Percentiles rank a stretch among this genome's conserved stretches.
These are phyloP conservation scores for Montipora cactus DNA, from an alignment of 64 coral and sea anemone species.

Conservation along the genomic window DNA sequence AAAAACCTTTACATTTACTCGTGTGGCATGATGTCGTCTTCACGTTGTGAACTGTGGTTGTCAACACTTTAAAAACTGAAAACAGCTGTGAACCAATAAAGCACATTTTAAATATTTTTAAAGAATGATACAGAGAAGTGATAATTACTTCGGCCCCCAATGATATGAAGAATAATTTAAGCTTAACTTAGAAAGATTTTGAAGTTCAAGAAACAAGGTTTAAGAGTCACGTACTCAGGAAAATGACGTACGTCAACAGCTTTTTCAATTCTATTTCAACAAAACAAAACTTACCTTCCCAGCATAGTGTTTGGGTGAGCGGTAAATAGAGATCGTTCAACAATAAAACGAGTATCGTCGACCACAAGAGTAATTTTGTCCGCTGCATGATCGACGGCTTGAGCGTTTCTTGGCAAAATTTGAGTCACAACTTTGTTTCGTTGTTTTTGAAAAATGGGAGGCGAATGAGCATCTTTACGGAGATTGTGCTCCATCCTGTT, in stretches of 20 bases:
- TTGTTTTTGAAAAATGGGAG: conserved; percentile 51
- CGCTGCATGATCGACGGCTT: conserved; percentile 7
- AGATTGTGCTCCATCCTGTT: conserved; percentile 30
- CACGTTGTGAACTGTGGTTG: too few relatives aligned
- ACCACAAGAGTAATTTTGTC: conserved; percentile 96
- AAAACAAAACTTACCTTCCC: conserved; percentile 67
- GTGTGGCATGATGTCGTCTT: too few relatives aligned
- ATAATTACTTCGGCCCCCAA: too few relatives aligned
- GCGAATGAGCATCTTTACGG: background rate
- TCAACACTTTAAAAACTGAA: too few relatives aligned
- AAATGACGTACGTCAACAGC: conserved; percentile 25
- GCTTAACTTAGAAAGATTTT: background rate
- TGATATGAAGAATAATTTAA: background rate
- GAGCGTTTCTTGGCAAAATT: conserved; percentile 69
- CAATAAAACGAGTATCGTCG: conserved; percentile 95
- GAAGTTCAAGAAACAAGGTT: too few relatives aligned
- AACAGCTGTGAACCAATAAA: too few relatives aligned
- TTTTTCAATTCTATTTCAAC: background rate
- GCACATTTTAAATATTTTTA: too few relatives aligned
- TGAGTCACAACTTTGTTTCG: conserved; percentile 76
- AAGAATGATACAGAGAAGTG: too few relatives aligned
- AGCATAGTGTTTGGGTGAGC: conserved; percentile 98
- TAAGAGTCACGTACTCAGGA: too few relatives aligned
- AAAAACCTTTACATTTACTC: too few relatives aligned
- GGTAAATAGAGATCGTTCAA: conserved; percentile 89